Conservation (phyloP, 1,140 invertebrate species). For the Andrena cerasifolii region DNA sequence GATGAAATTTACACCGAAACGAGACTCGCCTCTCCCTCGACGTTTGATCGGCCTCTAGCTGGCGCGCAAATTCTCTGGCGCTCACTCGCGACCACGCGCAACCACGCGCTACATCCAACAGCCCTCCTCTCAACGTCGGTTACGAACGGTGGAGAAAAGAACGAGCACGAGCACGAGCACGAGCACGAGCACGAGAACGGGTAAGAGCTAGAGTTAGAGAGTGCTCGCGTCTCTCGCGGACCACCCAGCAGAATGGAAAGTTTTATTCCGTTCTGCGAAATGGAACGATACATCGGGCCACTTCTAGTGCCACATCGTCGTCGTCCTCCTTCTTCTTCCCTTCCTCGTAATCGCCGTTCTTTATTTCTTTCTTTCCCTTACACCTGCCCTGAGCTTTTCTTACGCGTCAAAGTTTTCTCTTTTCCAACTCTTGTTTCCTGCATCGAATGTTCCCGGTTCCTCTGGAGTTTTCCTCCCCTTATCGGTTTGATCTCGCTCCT, state of each 20-base stretch:
- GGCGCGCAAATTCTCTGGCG: too few relatives aligned
- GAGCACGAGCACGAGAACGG: background rate
- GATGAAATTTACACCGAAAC: conserved; percentile 68
- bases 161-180: background rate
- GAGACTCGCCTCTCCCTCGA: conserved; percentile 58
- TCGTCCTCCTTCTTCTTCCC: conserved; percentile 9
- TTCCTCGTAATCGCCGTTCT: background rate
- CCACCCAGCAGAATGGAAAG: conserved; percentile 31
- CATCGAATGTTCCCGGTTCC: background rate
- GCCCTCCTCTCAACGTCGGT: background rate
- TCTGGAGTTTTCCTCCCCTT: background rate
- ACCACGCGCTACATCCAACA: background rate
- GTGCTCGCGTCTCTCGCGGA: background rate
- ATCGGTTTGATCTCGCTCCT: conserved; percentile 4
- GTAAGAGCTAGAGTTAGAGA: background rate
- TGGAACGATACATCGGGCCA: conserved; percentile 40
- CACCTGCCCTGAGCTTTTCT: background rate
- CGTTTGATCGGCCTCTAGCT: too few relatives aligned
- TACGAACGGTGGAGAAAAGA: background rate
- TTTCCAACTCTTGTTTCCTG: conserved; percentile 20
- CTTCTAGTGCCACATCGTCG: conserved; percentile 6
- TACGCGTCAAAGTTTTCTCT: conserved; percentile 38
- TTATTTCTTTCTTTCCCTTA: background rate
- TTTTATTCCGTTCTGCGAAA: conserved; percentile 51
- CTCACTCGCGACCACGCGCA: background rate